phyloP scores from a whole-genome alignment of 2,888 invertebrate genomes.

The Drosophila lacicola region DNA sequence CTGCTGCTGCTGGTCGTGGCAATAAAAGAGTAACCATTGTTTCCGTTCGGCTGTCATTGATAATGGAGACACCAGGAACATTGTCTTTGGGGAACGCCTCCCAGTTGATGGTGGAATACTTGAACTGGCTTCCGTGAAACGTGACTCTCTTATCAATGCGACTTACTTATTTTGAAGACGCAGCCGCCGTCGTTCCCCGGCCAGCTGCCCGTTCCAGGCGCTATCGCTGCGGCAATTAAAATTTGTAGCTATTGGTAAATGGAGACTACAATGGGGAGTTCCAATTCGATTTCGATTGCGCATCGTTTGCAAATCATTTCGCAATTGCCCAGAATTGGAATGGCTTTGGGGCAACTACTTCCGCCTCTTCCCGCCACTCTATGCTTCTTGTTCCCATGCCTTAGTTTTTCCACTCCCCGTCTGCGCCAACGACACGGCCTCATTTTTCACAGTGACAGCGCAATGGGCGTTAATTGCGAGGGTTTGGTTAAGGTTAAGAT shows the following conservation, averaged over 20 bases:
- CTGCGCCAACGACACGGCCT: slow-evolving; percentile 26
- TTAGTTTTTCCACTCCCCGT: neutral
- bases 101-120: slow-evolving; percentile 31
- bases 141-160: slow-evolving; percentile 83
- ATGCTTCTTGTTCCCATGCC: neutral
- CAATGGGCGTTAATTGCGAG: slow-evolving; percentile 83
- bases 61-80: slow-evolving; percentile 81
- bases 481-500: slow-evolving; percentile 79
- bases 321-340: slow-evolving; percentile 58
- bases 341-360: slow-evolving; percentile 54
- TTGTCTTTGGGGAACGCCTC: slow-evolving; percentile 60
- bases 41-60: slow-evolving; percentile 77
- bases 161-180: slow-evolving; percentile 55
- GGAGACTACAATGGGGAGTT: slow-evolving; percentile 42
- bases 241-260: slow-evolving; percentile 76
- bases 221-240: slow-evolving; percentile 77
- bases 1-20: slow-evolving; percentile 34
- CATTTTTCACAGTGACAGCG: slow-evolving; percentile 76
- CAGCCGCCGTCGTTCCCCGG: slow-evolving; percentile 17
- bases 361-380: neutral
- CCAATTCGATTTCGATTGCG: slow-evolving; percentile 72
- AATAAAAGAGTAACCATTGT: slow-evolving; percentile 80
- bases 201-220: slow-evolving; percentile 33
- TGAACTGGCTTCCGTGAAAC: slow-evolving; percentile 64
- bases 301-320: slow-evolving; percentile 78